Conservation (phyloP, 2,888 invertebrate genomes). For the Caenorhabditis plicata region DNA sequence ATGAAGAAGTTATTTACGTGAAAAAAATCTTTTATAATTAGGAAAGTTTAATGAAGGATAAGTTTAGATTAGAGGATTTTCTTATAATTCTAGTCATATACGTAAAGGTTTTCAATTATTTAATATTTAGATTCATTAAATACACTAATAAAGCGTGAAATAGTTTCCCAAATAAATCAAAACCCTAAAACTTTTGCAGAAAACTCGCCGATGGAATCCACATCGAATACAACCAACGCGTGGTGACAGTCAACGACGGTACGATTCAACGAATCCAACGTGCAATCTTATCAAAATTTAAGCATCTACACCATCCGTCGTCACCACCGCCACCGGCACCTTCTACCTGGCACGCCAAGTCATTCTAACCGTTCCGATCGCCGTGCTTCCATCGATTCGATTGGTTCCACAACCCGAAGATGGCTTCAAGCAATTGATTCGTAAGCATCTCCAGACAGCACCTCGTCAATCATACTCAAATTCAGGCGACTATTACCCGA, state of each 20-base stretch:
- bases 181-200: too few species aligned
- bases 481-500: constrained; percentile 44
- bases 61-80: too few species aligned
- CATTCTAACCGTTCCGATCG: constrained; percentile 44
- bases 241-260: constrained; percentile 33
- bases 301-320: constrained; percentile 27
- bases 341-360: constrained; percentile 36
- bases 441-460: constrained; percentile 6
- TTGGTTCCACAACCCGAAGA: constrained; percentile 36
- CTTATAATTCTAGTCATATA: too few species aligned
- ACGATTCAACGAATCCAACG: constrained; percentile 1
- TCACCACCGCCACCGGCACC: constrained; percentile 19
- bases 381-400: constrained; percentile 33
- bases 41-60: too few species aligned
- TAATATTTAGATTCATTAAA: too few species aligned
- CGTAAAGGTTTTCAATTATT: too few species aligned
- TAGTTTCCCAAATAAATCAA: too few species aligned
- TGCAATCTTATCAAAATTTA: neutral
- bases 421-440: constrained; percentile 29
- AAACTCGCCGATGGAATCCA: constrained; percentile 33
- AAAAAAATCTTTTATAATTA: too few species aligned
- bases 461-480: neutral
- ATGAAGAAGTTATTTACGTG: too few species aligned
- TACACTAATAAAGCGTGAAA: too few species aligned
- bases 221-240: constrained; percentile 34